Percentiles rank a stretch among this genome's conserved stretches.
Evolutionary conservation across 2,888 invertebrate genomes (phyloP).

Genomic region (Sussaba pulchella): DNA sequence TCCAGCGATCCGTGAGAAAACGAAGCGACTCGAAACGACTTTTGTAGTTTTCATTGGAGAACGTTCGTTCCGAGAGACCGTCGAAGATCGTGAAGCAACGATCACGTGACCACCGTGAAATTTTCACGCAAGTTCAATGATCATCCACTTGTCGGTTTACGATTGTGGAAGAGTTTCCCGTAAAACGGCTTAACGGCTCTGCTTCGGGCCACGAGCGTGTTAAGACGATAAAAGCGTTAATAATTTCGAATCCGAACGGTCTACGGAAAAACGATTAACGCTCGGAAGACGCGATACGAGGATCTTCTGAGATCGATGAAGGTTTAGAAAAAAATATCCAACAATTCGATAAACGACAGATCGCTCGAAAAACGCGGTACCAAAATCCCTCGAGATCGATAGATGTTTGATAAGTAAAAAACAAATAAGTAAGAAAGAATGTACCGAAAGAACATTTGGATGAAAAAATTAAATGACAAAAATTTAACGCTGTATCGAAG

Average conservation of each 20-base stretch:
- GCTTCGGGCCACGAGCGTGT: conserved; percentile 50
- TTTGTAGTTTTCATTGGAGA: conserved; percentile 75
- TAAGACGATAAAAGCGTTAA: conserved; percentile 68
- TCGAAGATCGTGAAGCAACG: conserved; percentile 35
- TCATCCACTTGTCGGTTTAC: conserved; percentile 78
- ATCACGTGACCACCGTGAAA: conserved; percentile 63
- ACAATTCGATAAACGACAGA: too few species aligned
- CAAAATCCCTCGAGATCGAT: too few species aligned
- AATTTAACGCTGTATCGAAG: too few species aligned
- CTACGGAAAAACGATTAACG: conserved; percentile 51
- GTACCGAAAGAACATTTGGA: too few species aligned
- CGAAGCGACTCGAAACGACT: conserved; percentile 71
- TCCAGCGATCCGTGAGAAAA: conserved; percentile 43
- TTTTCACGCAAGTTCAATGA: conserved; percentile 77
- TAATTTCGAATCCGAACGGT: conserved; percentile 68
- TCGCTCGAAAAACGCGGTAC: too few species aligned
- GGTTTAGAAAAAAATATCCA: too few species aligned
- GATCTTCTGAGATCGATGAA: too few species aligned
- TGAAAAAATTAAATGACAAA: too few species aligned
- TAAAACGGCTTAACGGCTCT: conserved; percentile 67
- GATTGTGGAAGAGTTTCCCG: conserved; percentile 62
- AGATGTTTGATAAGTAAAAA: too few species aligned
- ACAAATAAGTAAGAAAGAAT: too few species aligned
- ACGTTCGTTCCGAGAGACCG: conserved; percentile 32
- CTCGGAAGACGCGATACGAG: neutral